Conservation (phyloP, 1,140 invertebrate species). For the Caerostris darwini region DNA sequence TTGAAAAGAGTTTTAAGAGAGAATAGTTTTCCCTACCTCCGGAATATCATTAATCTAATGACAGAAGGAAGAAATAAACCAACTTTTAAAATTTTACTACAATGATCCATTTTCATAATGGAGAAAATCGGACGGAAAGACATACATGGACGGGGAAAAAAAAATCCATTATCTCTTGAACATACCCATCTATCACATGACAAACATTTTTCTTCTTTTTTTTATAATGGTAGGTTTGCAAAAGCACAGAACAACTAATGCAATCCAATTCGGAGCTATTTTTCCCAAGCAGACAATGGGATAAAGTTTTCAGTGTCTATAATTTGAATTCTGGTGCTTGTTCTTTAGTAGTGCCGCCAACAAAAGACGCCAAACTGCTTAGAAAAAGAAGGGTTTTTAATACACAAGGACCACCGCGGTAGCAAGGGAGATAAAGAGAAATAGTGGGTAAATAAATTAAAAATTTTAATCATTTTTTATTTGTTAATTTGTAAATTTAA, state of each 20-base stretch:
- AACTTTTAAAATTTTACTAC: not conserved
- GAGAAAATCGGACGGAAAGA: not conserved
- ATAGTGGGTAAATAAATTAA: conserved; percentile 2
- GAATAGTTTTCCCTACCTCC: not conserved
- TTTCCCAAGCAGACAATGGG: conserved; percentile 9
- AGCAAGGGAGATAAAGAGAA: not conserved
- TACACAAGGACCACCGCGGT: not conserved
- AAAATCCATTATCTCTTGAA: not conserved
- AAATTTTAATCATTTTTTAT: not conserved
- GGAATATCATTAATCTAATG: conserved; percentile 7
- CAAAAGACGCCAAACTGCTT: not conserved
- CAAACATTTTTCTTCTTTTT: not conserved
- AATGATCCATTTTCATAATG: conserved; percentile 12
- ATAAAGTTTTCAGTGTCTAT: conserved; percentile 16
- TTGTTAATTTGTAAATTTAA: not conserved
- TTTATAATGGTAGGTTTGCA: not conserved
- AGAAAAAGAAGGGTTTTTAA: not conserved
- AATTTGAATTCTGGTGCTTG: not conserved
- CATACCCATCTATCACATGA: conserved; percentile 8
- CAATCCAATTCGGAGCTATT: not conserved
- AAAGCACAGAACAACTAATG: not conserved
- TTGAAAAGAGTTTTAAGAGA: not conserved
- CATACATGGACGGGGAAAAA: not conserved
- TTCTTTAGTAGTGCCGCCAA: not conserved
- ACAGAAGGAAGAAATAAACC: not conserved